Percentiles rank a stretch among this genome's conserved stretches.
Conservation (phyloP, 1,140 invertebrate species). For the Monochamus saltuarius region DNA sequence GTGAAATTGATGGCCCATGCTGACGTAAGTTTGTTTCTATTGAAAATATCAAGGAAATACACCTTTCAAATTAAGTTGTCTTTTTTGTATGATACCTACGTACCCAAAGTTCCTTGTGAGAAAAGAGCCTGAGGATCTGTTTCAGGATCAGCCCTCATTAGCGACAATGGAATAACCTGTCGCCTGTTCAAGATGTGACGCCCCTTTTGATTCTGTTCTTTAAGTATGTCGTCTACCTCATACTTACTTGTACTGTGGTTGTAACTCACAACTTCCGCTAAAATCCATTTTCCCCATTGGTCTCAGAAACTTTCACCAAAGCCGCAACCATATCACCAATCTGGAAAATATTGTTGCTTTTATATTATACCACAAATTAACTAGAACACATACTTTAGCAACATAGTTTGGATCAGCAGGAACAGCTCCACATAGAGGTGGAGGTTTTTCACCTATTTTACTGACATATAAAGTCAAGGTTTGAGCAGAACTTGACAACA, state of each 20-base stretch:
- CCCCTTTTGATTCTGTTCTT: constrained; percentile 93
- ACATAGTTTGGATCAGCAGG: constrained; percentile 86
- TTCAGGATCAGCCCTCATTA: constrained; percentile 95
- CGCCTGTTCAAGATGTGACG: constrained; percentile 78
- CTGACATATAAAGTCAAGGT: constrained; percentile 93
- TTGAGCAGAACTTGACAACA: constrained; percentile 87
- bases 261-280: constrained; percentile 93
- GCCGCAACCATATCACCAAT: constrained; percentile 94
- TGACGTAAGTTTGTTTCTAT: no score
- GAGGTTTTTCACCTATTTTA: constrained; percentile 80
- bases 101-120: constrained; percentile 80
- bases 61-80: no score
- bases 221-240: constrained; percentile 96
- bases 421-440: constrained; percentile 89
- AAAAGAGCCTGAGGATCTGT: constrained; percentile 92
- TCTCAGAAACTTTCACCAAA: constrained; percentile 75
- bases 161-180: constrained; percentile 86
- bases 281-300: constrained; percentile 94
- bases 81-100: no score
- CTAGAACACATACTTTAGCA: constrained; percentile 64
- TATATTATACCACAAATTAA: constrained; percentile 2
- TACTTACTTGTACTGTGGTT: constrained; percentile 85
- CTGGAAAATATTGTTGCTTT: constrained; percentile 43
- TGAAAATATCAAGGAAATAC: no score
- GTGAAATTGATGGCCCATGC: no score